Evolutionary conservation across 2,888 invertebrate species (phyloP).

Genomic region (Stenichneumon culpator): DNA sequence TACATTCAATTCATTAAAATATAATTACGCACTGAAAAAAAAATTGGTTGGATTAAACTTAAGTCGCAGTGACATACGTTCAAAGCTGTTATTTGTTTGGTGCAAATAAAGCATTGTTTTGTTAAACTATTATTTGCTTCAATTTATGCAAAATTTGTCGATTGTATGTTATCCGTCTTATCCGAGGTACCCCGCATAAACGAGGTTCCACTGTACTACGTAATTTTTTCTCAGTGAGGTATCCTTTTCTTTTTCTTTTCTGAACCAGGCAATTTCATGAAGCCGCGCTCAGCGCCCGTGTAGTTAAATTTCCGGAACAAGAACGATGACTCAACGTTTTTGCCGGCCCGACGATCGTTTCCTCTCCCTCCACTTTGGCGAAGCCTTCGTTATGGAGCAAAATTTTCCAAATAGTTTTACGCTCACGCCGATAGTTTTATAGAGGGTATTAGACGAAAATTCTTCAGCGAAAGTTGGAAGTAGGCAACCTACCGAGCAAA

Average conservation of each 20-base stretch:
- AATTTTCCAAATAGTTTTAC: slow-evolving; percentile 19
- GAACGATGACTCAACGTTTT: background rate
- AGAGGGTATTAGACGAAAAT: slow-evolving; percentile 38
- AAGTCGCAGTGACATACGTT: no score
- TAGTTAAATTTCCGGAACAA: background rate
- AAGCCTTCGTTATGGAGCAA: slow-evolving; percentile 10
- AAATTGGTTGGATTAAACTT: no score
- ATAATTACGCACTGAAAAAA: no score
- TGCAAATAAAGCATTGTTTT: no score
- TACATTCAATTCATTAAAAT: no score
- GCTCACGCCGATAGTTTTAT: slow-evolving; percentile 36
- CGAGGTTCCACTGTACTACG: no score
- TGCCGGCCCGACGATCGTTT: background rate
- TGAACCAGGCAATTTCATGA: background rate
- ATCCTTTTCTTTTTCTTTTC: background rate
- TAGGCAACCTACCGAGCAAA: slow-evolving; percentile 5
- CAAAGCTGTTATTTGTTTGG: no score
- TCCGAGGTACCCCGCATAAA: no score
- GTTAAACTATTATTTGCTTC: no score
- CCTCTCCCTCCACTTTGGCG: background rate
- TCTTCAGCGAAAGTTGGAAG: slow-evolving; percentile 44
- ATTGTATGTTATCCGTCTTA: no score
- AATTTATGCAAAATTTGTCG: no score
- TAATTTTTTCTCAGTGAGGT: no score
- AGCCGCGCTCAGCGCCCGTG: background rate